A percentile compares a stretch with the other conserved stretches of the same genome.
These are phyloP conservation scores for Paramuricea clavata DNA, from an alignment of 92 coral and sea anemone species.

Conservation along the genomic window DNA sequence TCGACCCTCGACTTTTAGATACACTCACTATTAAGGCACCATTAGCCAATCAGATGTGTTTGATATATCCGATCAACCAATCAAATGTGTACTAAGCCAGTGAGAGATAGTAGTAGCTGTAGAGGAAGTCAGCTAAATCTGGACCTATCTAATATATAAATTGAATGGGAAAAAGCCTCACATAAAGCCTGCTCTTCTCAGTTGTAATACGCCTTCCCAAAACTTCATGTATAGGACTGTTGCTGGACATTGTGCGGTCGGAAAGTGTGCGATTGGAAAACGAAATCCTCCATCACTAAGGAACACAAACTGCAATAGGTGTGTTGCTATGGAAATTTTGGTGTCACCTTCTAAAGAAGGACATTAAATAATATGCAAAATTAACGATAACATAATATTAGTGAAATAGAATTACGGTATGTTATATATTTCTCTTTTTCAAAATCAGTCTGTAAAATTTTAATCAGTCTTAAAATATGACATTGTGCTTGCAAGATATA, in stretches of 20 bases:
- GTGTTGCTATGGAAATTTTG: not conserved
- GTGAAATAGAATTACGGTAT: not conserved
- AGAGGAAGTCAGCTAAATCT: no score
- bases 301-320: conserved; percentile 10
- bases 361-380: not conserved
- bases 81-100: no score
- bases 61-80: no score
- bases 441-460: no score
- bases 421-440: no score
- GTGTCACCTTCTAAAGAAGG: not conserved
- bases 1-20: no score
- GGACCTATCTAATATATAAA: no score
- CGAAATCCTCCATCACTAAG: conserved; percentile 4
- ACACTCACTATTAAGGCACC: no score
- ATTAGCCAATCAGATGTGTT: no score
- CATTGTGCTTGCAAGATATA: no score
- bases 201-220: conserved; percentile 16
- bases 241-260: not conserved
- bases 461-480: no score
- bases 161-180: not conserved
- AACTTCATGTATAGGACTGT: not conserved
- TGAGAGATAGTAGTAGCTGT: no score
- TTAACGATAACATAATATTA: not conserved
- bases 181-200: conserved; percentile 18
- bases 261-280: not conserved